Percentiles rank a stretch among this genome's conserved stretches.
These are phyloP conservation scores for Andrena bicolor DNA, from an alignment of 2,888 invertebrate species.

Conservation along the genomic window DNA sequence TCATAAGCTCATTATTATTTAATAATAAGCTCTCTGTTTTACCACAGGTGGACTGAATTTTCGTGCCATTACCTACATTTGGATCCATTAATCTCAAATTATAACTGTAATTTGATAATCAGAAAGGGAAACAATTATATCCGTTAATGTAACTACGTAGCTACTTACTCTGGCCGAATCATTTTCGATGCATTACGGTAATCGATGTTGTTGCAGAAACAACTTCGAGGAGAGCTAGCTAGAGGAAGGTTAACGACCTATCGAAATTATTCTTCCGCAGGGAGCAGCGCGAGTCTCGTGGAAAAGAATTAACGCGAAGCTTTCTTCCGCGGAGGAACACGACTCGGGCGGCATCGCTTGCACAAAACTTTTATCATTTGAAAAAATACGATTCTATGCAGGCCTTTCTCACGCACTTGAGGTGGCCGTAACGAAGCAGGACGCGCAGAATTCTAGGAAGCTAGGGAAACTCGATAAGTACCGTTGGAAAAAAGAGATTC, in stretches of 20 bases:
- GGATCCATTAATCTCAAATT: conserved; percentile 2
- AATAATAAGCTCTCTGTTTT: conserved; percentile 16
- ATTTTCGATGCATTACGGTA: too few species aligned
- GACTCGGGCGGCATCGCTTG: too few species aligned
- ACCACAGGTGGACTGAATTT: not conserved
- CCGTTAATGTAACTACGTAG: not conserved
- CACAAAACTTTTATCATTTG: too few species aligned
- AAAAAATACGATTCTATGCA: not conserved
- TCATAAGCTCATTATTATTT: conserved; percentile 31
- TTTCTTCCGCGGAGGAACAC: too few species aligned
- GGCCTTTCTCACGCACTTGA: not conserved
- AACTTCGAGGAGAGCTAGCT: too few species aligned
- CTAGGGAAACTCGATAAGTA: conserved; percentile 10
- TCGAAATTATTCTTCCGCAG: too few species aligned
- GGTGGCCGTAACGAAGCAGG: conserved; percentile 17
- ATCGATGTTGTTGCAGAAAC: too few species aligned
- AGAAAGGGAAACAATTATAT: not conserved
- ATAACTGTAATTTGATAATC: conserved; percentile 20
- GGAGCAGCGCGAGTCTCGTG: too few species aligned
- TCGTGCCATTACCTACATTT: conserved; percentile 9
- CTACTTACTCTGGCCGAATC: not conserved
- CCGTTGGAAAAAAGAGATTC: not conserved
- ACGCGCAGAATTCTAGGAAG: not conserved
- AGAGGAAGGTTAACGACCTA: too few species aligned
- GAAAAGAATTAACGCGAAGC: too few species aligned